Conservation (phyloP, 1,140 invertebrate species). For the Oncopeltus fasciatus region DNA sequence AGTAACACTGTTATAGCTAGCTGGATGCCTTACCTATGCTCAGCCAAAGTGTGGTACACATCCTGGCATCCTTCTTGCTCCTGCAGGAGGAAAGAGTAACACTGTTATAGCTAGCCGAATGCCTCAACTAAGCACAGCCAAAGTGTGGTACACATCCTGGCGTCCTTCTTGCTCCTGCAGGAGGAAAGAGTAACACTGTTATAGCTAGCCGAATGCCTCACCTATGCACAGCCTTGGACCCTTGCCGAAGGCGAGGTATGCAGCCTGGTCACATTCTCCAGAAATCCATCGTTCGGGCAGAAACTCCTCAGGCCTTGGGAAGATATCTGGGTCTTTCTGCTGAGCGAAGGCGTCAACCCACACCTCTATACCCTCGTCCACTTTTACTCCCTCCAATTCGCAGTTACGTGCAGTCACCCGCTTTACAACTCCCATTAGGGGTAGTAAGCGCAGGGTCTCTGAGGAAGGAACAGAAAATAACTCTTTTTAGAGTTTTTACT, state of each 20-base stretch:
- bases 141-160: too few species aligned
- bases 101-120: too few species aligned
- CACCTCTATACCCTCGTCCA: not conserved
- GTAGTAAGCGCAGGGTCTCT: not conserved
- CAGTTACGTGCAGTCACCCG: not conserved
- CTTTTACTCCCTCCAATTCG: not conserved
- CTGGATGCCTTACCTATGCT: too few species aligned
- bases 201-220: too few species aligned
- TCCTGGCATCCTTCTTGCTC: too few species aligned
- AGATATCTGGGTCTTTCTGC: not conserved
- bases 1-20: too few species aligned
- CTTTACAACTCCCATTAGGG: not conserved
- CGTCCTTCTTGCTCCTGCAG: too few species aligned
- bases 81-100: too few species aligned
- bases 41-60: too few species aligned
- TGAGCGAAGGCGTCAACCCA: not conserved
- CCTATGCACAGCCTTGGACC: not conserved
- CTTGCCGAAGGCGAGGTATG: not conserved
- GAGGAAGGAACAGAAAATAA: not conserved
- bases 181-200: too few species aligned
- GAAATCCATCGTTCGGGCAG: not conserved
- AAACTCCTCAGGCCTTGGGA: not conserved
- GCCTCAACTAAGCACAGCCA: too few species aligned
- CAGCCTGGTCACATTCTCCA: not conserved
- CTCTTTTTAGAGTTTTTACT: not conserved